phyloP scores from a whole-genome alignment of 2,113 vertebrate species.

The Phalacrocorax pelagicus region DNA sequence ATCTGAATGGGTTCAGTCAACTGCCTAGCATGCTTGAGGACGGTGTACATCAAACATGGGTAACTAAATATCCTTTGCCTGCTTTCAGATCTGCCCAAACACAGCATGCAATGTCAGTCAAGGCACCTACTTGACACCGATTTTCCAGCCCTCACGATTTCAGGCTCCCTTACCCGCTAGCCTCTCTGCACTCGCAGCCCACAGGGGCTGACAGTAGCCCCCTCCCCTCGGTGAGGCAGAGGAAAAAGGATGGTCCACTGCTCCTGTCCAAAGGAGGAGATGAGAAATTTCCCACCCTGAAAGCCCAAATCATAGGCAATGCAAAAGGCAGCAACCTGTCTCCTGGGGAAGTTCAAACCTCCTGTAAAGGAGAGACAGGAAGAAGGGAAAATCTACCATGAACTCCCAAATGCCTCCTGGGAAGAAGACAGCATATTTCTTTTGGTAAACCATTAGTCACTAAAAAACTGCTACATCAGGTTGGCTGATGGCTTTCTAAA shows the following conservation, averaged over 20 bases:
- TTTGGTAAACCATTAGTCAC: conserved; percentile 1
- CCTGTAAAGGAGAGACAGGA: neutral
- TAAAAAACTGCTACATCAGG: neutral
- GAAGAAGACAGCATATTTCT: neutral
- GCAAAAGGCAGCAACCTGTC: neutral
- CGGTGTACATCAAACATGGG: neutral
- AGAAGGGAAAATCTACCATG: neutral
- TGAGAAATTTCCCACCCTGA: neutral
- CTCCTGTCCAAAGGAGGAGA: neutral
- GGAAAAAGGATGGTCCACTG: neutral
- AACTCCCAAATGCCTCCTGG: neutral
- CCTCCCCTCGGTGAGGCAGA: neutral
- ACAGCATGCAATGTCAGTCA: neutral
- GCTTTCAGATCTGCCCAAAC: neutral
- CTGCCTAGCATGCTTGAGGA: neutral
- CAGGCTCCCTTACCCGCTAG: neutral
- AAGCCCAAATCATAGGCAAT: neutral
- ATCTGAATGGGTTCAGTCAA: neutral
- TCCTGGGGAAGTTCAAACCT: neutral
- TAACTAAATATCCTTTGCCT: neutral
- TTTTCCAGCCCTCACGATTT: neutral
- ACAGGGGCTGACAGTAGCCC: neutral
- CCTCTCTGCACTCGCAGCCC: neutral
- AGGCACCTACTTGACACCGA: neutral
- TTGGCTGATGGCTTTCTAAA: neutral